Conservation (phyloP, 1,140 invertebrate genomes). For the Penaeus indicus region DNA sequence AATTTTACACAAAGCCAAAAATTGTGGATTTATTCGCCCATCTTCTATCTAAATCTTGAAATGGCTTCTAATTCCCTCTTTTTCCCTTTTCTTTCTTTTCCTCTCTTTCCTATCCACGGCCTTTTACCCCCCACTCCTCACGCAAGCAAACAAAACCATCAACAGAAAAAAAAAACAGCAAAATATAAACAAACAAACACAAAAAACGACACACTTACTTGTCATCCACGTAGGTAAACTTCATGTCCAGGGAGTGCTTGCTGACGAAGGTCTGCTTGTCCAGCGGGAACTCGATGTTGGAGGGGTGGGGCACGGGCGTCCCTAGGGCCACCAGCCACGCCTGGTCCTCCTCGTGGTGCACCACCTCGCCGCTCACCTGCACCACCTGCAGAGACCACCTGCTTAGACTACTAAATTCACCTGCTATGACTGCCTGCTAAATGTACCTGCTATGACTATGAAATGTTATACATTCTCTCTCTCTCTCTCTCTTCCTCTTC, state of each 20-base stretch:
- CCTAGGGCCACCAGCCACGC: slow-evolving; percentile 83
- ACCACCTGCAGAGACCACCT: slow-evolving; percentile 80
- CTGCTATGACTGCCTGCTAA: too few species aligned
- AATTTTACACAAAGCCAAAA: too few species aligned
- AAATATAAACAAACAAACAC: neutral
- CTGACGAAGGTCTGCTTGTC: slow-evolving; percentile 90
- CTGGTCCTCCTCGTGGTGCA: slow-evolving; percentile 67
- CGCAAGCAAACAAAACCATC: too few species aligned
- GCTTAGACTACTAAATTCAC: neutral
- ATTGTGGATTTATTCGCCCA: too few species aligned
- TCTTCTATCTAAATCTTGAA: too few species aligned
- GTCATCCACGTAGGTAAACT: slow-evolving; percentile 93
- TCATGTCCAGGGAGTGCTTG: slow-evolving; percentile 93
- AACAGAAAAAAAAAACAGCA: neutral
- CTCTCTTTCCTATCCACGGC: neutral
- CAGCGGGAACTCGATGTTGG: slow-evolving; percentile 90
- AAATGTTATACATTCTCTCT: too few species aligned
- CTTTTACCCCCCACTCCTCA: neutral
- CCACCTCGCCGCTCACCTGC: slow-evolving; percentile 85
- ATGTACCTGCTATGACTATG: too few species aligned
- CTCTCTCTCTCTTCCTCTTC: too few species aligned
- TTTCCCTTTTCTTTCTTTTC: neutral
- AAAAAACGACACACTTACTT: slow-evolving; percentile 77
- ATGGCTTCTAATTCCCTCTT: neutral
- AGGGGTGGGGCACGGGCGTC: slow-evolving; percentile 91